A percentile compares a stretch with the other conserved stretches of the same genome.
phyloP scores from a whole-genome alignment of 2,113 vertebrate genomes.

The Rhodinocichla rosea region DNA sequence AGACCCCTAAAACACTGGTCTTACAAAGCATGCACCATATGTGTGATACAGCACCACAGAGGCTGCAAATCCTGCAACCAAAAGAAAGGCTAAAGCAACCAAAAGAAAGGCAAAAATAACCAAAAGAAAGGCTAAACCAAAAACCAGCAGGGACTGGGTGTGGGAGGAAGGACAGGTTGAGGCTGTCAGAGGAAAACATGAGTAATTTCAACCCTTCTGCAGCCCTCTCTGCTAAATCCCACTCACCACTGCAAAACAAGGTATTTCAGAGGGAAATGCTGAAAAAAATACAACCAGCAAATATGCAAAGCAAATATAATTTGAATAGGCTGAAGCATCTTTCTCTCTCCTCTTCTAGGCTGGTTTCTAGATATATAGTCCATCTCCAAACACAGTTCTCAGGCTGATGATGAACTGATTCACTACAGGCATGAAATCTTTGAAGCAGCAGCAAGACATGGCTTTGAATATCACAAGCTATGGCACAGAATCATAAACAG shows the following conservation, averaged over 20 bases:
- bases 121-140: background rate
- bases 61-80: background rate
- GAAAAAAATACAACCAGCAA: background rate
- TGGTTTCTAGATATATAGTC: background rate
- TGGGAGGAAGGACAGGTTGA: background rate
- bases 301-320: background rate
- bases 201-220: background rate
- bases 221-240: background rate
- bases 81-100: background rate
- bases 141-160: background rate
- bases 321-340: background rate
- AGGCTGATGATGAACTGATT: background rate
- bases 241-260: background rate
- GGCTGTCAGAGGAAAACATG: background rate
- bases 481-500: background rate
- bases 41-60: background rate
- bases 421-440: background rate
- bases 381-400: background rate
- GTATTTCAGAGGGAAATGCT: background rate
- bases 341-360: background rate
- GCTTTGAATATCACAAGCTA: background rate
- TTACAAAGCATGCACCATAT: fast-evolving
- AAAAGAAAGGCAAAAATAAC: background rate
- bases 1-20: background rate
- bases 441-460: background rate